phyloP scores from a whole-genome alignment of 2,113 vertebrate species.

The Nannospalax galili region DNA sequence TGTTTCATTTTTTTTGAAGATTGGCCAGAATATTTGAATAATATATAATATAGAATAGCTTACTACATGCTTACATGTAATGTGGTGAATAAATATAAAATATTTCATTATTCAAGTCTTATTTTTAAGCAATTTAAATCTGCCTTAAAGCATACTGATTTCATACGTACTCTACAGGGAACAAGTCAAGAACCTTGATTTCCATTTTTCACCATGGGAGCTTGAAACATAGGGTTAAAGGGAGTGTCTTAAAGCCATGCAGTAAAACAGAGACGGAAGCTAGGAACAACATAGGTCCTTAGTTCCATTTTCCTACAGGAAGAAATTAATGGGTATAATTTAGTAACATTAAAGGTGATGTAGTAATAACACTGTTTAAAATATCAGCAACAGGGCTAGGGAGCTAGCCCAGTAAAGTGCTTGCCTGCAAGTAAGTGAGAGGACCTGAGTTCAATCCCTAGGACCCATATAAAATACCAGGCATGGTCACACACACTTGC shows the following conservation, averaged over 20 bases:
- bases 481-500: background rate
- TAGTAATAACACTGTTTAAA: constrained; percentile 55
- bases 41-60: constrained; percentile 18
- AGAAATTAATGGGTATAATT: constrained; percentile 53
- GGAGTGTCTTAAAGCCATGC: constrained; percentile 48
- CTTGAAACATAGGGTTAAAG: constrained; percentile 55
- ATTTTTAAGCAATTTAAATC: constrained; percentile 48
- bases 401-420: background rate
- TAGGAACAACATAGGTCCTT: background rate
- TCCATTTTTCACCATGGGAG: constrained; percentile 47
- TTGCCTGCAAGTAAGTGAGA: background rate
- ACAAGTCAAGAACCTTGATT: constrained; percentile 56
- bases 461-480: background rate
- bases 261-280: constrained; percentile 42
- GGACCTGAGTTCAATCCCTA: background rate
- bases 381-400: constrained; percentile 5
- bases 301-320: constrained; percentile 53
- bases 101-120: constrained; percentile 15
- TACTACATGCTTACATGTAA: constrained; percentile 14
- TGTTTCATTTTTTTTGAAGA: constrained; percentile 47
- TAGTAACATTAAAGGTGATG: constrained; percentile 23
- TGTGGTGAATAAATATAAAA: constrained; percentile 54
- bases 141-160: constrained; percentile 43
- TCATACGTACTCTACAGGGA: constrained; percentile 52
- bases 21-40: constrained; percentile 31